These are phyloP conservation scores for Enteromius argenteus DNA, from an alignment of 2,797 vertebrate genomes.

Conservation along the genomic window DNA sequence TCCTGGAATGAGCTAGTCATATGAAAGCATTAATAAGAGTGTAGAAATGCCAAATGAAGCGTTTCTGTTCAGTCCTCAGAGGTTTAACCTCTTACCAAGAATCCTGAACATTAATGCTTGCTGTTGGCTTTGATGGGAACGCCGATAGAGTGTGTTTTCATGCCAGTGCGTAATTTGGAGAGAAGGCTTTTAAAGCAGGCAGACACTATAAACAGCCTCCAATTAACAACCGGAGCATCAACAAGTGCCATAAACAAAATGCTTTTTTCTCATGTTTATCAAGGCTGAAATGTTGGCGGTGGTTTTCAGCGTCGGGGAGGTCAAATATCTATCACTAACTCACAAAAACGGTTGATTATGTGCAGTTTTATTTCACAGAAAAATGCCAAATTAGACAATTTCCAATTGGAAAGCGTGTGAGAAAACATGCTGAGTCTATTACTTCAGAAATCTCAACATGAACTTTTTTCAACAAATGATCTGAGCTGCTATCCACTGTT, in stretches of 20 bases:
- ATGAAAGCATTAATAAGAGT: not conserved
- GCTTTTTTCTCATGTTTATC: slow-evolving; percentile 8
- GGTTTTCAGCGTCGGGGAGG: not conserved
- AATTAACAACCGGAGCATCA: slow-evolving; percentile 30
- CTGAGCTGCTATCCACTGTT: not conserved
- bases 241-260: slow-evolving; percentile 33
- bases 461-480: not conserved
- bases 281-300: not conserved
- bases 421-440: not conserved
- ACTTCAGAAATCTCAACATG: not conserved
- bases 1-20: not conserved
- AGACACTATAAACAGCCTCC: slow-evolving; percentile 48
- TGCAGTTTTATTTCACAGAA: not conserved
- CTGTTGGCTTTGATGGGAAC: slow-evolving; percentile 25
- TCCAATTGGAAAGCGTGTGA: not conserved
- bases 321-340: not conserved
- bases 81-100: not conserved
- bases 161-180: slow-evolving; percentile 54
- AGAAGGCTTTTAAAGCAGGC: slow-evolving; percentile 32
- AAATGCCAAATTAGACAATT: not conserved
- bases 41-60: not conserved
- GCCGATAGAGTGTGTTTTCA: slow-evolving; percentile 44
- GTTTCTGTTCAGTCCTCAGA: not conserved
- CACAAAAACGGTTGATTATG: not conserved
- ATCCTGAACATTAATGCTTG: slow-evolving; percentile 1